These are phyloP conservation scores for Semicossyphus pulcher DNA, from an alignment of 2,113 vertebrate genomes.

Conservation along the genomic window DNA sequence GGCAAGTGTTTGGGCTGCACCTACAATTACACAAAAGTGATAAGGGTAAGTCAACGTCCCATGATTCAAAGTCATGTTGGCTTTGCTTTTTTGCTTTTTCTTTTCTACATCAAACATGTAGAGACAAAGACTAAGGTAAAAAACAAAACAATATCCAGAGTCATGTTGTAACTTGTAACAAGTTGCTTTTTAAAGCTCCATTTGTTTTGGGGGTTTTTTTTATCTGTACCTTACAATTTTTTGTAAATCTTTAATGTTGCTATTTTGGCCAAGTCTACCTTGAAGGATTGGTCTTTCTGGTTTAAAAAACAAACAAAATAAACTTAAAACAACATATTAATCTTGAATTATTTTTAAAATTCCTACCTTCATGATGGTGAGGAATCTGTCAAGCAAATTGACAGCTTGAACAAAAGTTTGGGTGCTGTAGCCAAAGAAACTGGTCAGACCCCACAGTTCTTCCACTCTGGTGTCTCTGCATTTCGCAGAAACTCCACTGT, in stretches of 20 bases:
- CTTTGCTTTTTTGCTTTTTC: neutral
- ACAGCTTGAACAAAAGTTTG: constrained; percentile 96
- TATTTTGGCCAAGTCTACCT: no score
- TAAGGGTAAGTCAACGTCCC: constrained; percentile 9
- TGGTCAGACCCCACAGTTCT: constrained; percentile 94
- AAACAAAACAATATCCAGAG: neutral
- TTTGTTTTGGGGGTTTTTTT: no score
- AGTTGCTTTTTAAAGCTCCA: neutral
- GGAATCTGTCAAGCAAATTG: constrained; percentile 95
- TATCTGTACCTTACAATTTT: no score
- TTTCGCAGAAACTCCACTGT: constrained; percentile 88
- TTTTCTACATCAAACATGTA: neutral
- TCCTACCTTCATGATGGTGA: constrained; percentile 95
- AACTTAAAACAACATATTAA: neutral
- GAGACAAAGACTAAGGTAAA: no score
- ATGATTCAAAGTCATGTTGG: neutral
- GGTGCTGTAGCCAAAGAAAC: constrained; percentile 94
- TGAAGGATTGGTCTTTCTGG: no score
- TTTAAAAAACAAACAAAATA: neutral
- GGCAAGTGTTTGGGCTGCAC: constrained; percentile 96
- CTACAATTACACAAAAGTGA: constrained; percentile 71
- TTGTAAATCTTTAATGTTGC: no score
- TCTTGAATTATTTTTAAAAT: neutral
- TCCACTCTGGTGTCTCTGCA: constrained; percentile 92
- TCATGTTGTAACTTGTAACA: neutral